phyloP scores from a whole-genome alignment of 1,140 invertebrate genomes.

The Hermatobates lingyangjiaoensis region DNA sequence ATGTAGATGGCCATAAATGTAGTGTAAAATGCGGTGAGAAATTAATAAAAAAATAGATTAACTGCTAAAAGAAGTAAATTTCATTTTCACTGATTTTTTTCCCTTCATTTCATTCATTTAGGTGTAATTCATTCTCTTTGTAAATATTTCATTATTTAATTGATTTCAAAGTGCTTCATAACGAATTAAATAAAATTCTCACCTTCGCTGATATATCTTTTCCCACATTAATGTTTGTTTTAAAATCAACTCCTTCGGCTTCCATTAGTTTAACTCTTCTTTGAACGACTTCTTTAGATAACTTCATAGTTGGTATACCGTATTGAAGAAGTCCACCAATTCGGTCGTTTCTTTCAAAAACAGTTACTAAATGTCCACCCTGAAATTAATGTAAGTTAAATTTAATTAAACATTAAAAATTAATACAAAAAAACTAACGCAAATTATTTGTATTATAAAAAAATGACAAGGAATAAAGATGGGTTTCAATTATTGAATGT shows the following conservation, averaged over 20 bases:
- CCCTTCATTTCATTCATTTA: too few species aligned
- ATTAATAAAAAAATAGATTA: too few species aligned
- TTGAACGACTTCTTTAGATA: constrained; percentile 81
- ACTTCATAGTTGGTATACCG: constrained; percentile 96
- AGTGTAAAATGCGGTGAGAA: too few species aligned
- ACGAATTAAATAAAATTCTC: too few species aligned
- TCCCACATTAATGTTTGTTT: constrained; percentile 76
- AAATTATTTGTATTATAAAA: background rate
- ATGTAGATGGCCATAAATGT: too few species aligned
- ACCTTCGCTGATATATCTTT: constrained; percentile 67
- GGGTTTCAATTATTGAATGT: too few species aligned
- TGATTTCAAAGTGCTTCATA: too few species aligned
- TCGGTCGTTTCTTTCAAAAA: constrained; percentile 91
- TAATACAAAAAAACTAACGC: background rate
- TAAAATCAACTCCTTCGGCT: constrained; percentile 82
- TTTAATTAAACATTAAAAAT: background rate
- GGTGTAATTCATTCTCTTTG: too few species aligned
- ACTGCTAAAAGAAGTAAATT: too few species aligned
- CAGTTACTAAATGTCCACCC: constrained; percentile 77
- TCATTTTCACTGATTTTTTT: too few species aligned
- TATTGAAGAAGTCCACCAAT: constrained; percentile 89
- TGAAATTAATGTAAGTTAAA: constrained; percentile 20
- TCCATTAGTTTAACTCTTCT: constrained; percentile 70
- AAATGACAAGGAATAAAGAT: background rate
- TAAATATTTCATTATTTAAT: too few species aligned